Base-by-base conservation (phyloP, 23 tunicate species). In the Halocynthia roretzi region DNA sequence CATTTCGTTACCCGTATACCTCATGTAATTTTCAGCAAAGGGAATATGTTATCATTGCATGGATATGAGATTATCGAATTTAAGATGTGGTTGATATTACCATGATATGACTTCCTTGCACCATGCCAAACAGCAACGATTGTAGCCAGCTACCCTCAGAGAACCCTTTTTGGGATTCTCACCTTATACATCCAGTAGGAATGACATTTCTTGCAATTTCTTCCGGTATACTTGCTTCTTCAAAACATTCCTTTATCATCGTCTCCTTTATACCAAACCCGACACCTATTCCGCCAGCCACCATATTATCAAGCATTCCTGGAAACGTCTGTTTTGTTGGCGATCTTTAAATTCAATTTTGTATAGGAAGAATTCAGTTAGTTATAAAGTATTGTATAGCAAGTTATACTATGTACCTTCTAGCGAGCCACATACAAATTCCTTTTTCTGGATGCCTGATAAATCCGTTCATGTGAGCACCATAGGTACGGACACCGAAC, bases 381-480 rank as follows among this genome's bases (percentile, higher is more conserved):
- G 44, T 31, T 31, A 31, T 31, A 31, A 31, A 31, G 44, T 31
- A 31, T 31, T 31, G 44, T 31, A 31, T 0, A 31, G 44, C 44
- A 31, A 4, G 4, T 31, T 31, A 31, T 31, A 31, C 44, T 31
- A 31, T 4, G 44, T 70, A 87, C 94, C 94, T 81, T 7, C 86
- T 75, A 15, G 92, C 98, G 64, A 92, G 89, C 98, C 98, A 92
- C 54, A 92, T 51, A 20, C 92, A 92, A 6, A 92, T 6, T 2
- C 98, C 93, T 67, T 74, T 78, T 7, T 60, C 77, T 40, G 98
- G 88, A 61, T 92, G 98, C 22, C 78, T 72, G 31, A 92, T 92
- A 78, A 51, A 96, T 17, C 99, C 96, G 63, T 96, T 96, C 83
- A 96, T 74, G 58, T 96, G 99, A 11, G 98, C 80, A 12, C 98